These are phyloP conservation scores for Frieseomelitta varia DNA, from an alignment of 1,140 invertebrate species.

Conservation along the genomic window DNA sequence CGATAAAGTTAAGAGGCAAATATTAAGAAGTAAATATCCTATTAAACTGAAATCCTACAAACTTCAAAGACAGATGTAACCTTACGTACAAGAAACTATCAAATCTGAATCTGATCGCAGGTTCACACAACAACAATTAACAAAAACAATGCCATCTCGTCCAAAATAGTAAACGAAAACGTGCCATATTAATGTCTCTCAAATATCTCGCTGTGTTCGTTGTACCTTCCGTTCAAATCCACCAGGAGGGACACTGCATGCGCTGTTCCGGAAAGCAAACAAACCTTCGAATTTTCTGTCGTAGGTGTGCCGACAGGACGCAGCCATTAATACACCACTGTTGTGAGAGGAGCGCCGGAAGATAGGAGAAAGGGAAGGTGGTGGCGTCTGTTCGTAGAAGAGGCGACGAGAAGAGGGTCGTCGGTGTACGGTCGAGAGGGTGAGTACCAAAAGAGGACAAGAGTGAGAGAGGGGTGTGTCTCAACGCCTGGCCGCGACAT, in stretches of 20 bases:
- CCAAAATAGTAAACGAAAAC: background rate
- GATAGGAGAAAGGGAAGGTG: constrained; percentile 47
- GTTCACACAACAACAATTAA: background rate
- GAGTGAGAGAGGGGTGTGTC: constrained; percentile 74
- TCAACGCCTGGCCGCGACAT: constrained; percentile 81
- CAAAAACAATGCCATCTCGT: background rate
- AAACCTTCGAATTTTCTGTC: constrained; percentile 37
- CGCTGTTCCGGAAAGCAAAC: background rate
- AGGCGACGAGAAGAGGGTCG: constrained; percentile 54
- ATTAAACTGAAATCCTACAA: background rate
- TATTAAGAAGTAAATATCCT: background rate
- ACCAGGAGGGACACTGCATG: background rate
- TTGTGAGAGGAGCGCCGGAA: constrained; percentile 39
- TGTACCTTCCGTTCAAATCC: background rate
- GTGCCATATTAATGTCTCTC: background rate
- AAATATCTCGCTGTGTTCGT: background rate
- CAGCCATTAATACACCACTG: constrained; percentile 66
- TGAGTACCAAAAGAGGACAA: constrained; percentile 57
- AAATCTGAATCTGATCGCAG: background rate
- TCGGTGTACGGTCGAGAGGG: constrained; percentile 43
- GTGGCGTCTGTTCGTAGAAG: constrained; percentile 55
- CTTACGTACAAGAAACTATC: background rate
- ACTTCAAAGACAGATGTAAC: background rate
- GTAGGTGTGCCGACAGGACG: constrained; percentile 16
- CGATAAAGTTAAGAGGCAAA: background rate